Percentiles rank a stretch among this genome's conserved stretches.
Evolutionary conservation across 2,888 invertebrate genomes (phyloP).

Genomic region (Lacanobia oleracea): DNA sequence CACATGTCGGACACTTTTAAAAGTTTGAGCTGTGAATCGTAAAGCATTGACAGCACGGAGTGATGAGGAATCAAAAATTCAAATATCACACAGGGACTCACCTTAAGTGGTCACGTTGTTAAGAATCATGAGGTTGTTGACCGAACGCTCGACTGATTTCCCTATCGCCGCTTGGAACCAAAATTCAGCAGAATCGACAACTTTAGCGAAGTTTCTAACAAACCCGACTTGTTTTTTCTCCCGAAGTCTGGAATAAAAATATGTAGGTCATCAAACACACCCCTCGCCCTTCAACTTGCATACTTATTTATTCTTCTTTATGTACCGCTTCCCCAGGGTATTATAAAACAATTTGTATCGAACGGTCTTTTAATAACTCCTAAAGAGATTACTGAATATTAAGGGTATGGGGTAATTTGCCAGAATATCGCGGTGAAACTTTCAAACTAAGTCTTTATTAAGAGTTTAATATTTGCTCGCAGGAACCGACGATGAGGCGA

Average conservation of each 20-base stretch:
- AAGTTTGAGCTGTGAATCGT: too few species aligned
- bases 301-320: conserved; percentile 33
- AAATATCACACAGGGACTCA: too few species aligned
- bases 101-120: not conserved
- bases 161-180: not conserved
- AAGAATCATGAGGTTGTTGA: conserved; percentile 7
- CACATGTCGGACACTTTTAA: too few species aligned
- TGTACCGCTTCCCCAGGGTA: conserved; percentile 46
- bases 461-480: conserved; percentile 62
- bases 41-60: too few species aligned
- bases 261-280: conserved; percentile 50
- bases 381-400: conserved; percentile 59
- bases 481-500: conserved; percentile 43
- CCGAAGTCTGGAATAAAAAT: conserved; percentile 33
- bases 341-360: conserved; percentile 67
- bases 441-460: conserved; percentile 61
- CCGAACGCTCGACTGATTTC: conserved; percentile 12
- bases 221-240: conserved; percentile 24
- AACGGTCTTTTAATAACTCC: conserved; percentile 64
- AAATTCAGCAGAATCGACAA: conserved; percentile 21
- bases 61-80: too few species aligned
- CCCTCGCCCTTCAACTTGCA: conserved; percentile 41
- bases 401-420: conserved; percentile 55
- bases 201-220: conserved; percentile 23
- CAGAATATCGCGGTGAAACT: conserved; percentile 60